Evolutionary conservation across 1,140 invertebrate genomes (phyloP).

Genomic region (Caenorhabditis tropicalis): DNA sequence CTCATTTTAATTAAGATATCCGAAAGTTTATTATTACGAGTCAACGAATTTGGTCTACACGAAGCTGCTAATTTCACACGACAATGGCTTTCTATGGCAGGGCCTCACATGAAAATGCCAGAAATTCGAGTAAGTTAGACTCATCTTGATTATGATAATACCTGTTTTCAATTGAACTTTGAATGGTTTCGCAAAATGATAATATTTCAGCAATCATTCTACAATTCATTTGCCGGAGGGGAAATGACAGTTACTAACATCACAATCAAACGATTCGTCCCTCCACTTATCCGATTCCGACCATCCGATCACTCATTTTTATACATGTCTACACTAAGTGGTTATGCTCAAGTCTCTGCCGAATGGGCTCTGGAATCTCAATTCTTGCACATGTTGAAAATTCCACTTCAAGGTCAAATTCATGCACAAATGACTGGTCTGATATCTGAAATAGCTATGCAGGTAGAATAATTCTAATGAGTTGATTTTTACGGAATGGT

Average conservation of each 20-base stretch:
- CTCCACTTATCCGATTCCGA: conserved; percentile 51
- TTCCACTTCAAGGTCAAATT: conserved; percentile 54
- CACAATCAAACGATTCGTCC: conserved; percentile 49
- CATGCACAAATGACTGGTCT: conserved; percentile 53
- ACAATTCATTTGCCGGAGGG: conserved; percentile 45
- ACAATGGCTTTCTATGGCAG: conserved; percentile 50
- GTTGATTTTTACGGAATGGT: not conserved
- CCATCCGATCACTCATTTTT: conserved; percentile 50
- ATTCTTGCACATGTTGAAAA: conserved; percentile 38
- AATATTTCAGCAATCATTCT: conserved; percentile 52
- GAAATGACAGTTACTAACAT: conserved; percentile 49
- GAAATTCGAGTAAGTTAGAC: conserved; percentile 45
- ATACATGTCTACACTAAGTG: conserved; percentile 53
- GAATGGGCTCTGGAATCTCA: conserved; percentile 52
- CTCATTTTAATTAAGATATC: not conserved
- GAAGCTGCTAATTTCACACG: conserved; percentile 56
- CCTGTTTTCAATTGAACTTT: not conserved
- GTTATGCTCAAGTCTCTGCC: conserved; percentile 50
- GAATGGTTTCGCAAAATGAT: too few species aligned
- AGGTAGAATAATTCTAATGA: conserved; percentile 19
- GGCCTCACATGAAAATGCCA: conserved; percentile 51
- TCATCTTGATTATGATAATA: too few species aligned
- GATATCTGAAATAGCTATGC: conserved; percentile 58
- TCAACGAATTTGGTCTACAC: conserved; percentile 56
- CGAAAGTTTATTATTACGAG: conserved; percentile 42